Evolutionary conservation across 2,797 vertebrate genomes (phyloP), one percentile per base, ranked within the genome.

Genomic region (Sebastes diaconus): DNA sequence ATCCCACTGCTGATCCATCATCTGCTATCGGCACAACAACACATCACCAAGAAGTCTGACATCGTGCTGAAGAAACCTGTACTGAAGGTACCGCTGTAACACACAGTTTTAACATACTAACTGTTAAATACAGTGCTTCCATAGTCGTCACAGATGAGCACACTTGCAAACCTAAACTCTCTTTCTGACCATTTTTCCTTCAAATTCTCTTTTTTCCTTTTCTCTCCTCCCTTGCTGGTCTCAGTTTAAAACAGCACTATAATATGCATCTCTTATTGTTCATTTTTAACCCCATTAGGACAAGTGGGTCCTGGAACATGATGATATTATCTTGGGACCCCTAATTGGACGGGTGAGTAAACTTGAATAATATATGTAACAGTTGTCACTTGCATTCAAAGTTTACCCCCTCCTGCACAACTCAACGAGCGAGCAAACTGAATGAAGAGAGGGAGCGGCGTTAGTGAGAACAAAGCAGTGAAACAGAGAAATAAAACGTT

Each of bases 241-340:
- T 63, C 71, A 59, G 20, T 70, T 61, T 73, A n/a, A 55, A 73
- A 60, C 34, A 42, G 6, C 27, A 27, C 67, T 20, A 7, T 3
- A 25, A 14, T 71, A 22, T 36, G 18, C 70, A 67, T 80, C 10
- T 81, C 27, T 79, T 25, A 24, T 54, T 70, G n/a, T 75, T 86
- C 1, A n/a, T 82, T 78, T 80, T 24, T 27, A 36, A 67, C 69
- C 69, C 30, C 52, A 14, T 50, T 85, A 99, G 98, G 98, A 99
- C 94, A 98, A 99, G 88, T 99, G 98, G 98, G 97, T 96, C 46
- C 92, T 99, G 70, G 97, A 98, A 68, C 98, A 99, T 0, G 97
- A 98, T 82, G 98, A 99, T 0, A 94, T 99, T 77, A 94, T 98
- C 77, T 84, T 99, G 70, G 98, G 98, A 6, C 96, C 97, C 73